Base-by-base conservation (phyloP, 2,888 invertebrate genomes). In the Carterocephalus palaemon region DNA sequence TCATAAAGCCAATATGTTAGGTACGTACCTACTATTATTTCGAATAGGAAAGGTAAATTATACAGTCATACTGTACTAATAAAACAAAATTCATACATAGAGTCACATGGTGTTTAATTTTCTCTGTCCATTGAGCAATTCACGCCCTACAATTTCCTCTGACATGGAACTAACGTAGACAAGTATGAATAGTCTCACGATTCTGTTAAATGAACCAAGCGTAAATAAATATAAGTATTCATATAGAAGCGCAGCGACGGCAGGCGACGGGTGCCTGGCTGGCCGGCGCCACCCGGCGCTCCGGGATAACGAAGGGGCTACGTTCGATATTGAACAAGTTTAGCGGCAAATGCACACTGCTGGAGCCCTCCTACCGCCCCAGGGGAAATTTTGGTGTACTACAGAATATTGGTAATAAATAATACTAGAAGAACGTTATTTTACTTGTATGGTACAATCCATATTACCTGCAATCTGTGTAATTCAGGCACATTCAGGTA, bases 161-260 rank as follows among this genome's bases (percentile, higher is more conserved):
- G 34, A 32, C 32, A 41, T 24, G 28, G 28, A 43, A 36, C 20
- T 43, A 43, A 43, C 12, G 28, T 28, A 29, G 26, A 32, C 10
- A 16, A 22, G 29, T 20, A 36, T 59, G 64, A 67, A 68, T 57
- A 70, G 70, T 75, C 74, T 80, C 78, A 60, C 72, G 73, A 70
- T 68, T 67, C 70, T 72, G 81, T 83, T 85, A 81, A 86, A 86
- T 80, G 86, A 82, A 84, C 71, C 81, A 74, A 76, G 70, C 80
- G 83, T 84, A 85, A 86, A 86, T 86, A 86, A 86, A 86, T 84
- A 84, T 80, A 77, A 78, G 79, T 77, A 75, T 71, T 75, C 75
- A 76, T 75, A 76, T 67, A 72, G 64, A 51, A 56, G 59, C 78
- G 46, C 85, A 76, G 79, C 83, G 62, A n/a, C n/a, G n/a, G n/a